Evolutionary conservation across 2,888 invertebrate species (phyloP), one percentile per base, ranked within the genome.

Genomic region (Adelphocoris suturalis): DNA sequence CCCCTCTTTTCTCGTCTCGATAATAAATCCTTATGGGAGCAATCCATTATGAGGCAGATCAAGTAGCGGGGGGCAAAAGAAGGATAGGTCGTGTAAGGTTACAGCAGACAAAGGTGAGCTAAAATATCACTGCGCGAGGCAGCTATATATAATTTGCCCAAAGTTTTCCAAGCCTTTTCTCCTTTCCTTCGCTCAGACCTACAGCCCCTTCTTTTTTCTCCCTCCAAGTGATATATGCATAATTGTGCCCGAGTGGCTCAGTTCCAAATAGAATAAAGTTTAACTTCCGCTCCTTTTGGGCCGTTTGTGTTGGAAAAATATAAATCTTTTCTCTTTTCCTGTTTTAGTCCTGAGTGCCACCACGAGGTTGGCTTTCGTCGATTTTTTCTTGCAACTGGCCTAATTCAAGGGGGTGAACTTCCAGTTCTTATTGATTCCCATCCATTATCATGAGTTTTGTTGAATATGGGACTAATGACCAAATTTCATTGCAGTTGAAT

Each of bases 221-320:
- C 37, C 16, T n/a, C 12, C 52, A 28, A 61, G 88, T 89, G 89
- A 89, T 89, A 89, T 89, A 89, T 89, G 89, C 89, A 89, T 89
- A 89, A 89, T 89, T 89, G 89, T 89, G 52, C 89, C 84, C 84
- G 27, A 89, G 89, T 89, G 89, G 89, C 89, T 89, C 89, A 46
- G 89, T 89, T 89, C 89, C 89, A 89, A 89, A 89, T 89, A 89
- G 84, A 89, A 89, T 89, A 89, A 89, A 89, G 89, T 89, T 89
- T 61, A 89, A 82, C 84, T 89, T 84, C 84, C 84, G 82, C 84
- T 84, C 82, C 84, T 89, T 84, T 52, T 75, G 68, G 55, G 37
- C 84, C 75, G 89, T 89, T 89, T 89, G 75, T 82, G 84, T 84
- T 84, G 55, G 89, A 68, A 68, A 89, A 68, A 89, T 75, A 89